phyloP scores from a whole-genome alignment of 1,140 invertebrate species.

The Penaeus japonicus region DNA sequence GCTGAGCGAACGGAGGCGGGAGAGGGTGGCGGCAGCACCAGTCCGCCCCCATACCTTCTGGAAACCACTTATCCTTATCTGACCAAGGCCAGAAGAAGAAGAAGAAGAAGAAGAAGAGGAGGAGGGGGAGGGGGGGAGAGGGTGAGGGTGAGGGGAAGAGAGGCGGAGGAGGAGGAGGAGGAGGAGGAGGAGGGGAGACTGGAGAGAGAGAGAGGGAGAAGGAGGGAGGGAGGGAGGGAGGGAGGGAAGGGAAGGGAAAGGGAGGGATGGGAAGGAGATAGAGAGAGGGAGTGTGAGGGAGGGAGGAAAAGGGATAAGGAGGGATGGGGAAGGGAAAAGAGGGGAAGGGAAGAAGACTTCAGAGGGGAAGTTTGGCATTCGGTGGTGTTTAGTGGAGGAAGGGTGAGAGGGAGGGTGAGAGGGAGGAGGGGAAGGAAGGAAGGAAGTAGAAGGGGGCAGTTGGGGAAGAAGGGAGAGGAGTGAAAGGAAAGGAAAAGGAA shows the following conservation, averaged over 20 bases:
- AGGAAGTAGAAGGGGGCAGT: background rate
- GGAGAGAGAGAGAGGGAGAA: background rate
- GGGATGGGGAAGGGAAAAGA: background rate
- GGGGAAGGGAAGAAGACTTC: too few species aligned
- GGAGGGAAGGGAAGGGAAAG: background rate
- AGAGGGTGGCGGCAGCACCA: background rate
- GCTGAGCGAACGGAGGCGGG: background rate
- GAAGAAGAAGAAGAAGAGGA: background rate
- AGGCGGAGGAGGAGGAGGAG: background rate
- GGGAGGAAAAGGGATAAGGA: background rate
- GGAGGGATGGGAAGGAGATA: background rate
- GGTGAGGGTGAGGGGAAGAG: background rate
- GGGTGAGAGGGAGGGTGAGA: too few species aligned
- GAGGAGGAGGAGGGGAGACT: background rate
- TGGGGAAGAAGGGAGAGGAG: background rate
- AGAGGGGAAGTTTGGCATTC: conserved; percentile 38
- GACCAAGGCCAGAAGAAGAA: conserved; percentile 50
- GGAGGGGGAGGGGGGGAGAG: too few species aligned
- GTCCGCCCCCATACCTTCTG: conserved; percentile 20
- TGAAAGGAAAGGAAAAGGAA: background rate
- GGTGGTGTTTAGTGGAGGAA: too few species aligned
- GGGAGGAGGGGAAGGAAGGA: background rate
- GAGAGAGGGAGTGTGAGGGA: background rate
- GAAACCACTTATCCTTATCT: conserved; percentile 57
- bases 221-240: background rate